Conservation (phyloP, 2,113 vertebrate genomes). For the Tachysurus fulvidraco region DNA sequence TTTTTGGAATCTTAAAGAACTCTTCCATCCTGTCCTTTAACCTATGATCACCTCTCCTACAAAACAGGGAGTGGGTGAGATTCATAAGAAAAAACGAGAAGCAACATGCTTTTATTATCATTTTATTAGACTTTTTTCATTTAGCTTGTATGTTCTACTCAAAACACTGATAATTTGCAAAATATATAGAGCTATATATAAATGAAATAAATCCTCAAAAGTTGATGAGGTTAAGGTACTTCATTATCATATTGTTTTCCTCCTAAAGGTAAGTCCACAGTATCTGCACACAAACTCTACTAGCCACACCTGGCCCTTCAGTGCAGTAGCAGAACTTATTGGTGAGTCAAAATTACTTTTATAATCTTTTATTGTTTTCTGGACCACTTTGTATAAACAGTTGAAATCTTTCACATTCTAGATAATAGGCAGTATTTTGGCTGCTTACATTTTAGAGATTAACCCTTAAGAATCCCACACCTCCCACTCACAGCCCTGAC, state of each 20-base stretch:
- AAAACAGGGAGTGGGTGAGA: too few species aligned
- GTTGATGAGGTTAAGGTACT: background rate
- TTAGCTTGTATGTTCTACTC: too few species aligned
- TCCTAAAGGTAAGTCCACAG: conserved; percentile 84
- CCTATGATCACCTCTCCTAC: too few species aligned
- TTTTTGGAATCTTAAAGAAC: too few species aligned
- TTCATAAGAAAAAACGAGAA: too few species aligned
- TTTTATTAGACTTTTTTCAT: too few species aligned
- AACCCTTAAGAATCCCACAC: background rate
- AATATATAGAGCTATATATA: too few species aligned
- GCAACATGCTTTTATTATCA: too few species aligned
- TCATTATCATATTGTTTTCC: conserved; percentile 53
- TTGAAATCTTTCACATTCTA: background rate
- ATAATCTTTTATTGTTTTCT: background rate
- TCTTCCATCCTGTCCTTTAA: too few species aligned
- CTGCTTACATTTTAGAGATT: background rate
- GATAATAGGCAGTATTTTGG: background rate
- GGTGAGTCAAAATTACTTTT: conserved; percentile 76
- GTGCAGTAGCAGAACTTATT: conserved; percentile 92
- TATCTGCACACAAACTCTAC: conserved; percentile 94
- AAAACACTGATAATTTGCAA: too few species aligned
- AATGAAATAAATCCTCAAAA: background rate
- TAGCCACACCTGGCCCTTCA: conserved; percentile 96
- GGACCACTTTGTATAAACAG: background rate
- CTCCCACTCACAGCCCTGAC: too few species aligned